Evolutionary conservation across 2,797 vertebrate species (phyloP), one percentile per base, ranked within the genome.

Genomic region (Meda fulgida): DNA sequence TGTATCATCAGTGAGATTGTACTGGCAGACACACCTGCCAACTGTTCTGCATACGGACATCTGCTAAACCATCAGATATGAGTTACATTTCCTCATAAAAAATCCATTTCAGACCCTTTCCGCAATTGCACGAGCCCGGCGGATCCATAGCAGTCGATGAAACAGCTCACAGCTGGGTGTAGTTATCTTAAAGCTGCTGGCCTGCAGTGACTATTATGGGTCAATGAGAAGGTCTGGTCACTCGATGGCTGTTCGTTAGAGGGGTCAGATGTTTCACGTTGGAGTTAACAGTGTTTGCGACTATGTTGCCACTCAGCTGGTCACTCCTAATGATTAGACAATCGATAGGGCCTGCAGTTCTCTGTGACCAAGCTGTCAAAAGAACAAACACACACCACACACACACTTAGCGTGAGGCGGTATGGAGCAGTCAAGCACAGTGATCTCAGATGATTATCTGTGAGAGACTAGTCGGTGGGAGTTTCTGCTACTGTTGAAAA

Each of bases 281-380:
- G 14, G 88, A 89, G 92, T 91, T 92, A 94, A 91, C 92, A 46
- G 90, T 85, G 90, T 93, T 92, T 88, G 91, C 21, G 83, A 88
- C 31, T 90, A 92, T 92, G 90, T 93, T 92, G 91, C 91, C 91
- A 76, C 88, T 72, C 89, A 86, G 90, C 88, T 87, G 23, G 89
- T 87, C 91, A 63, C 90, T 91, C 88, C 91, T 94, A 94, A 95
- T 90, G 92, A 94, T 92, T 89, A 78, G 69, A 40, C 90, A 89
- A 94, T 95, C 93, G 70, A 94, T 95, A 91, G 81, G 85, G 72
- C 83, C 80, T 91, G 89, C 91, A 78, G 91, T 91, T 92, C 88
- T 60, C 79, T n/a, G 91, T 91, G 90, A 92, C 92, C 89, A 92
- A 80, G 91, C 46, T 87, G 89, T 92, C 89, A 88, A 89, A 92